Evolutionary conservation across 2,113 vertebrate species (phyloP), one percentile per base, ranked within the genome.

Genomic region (Archilochus colubris): DNA sequence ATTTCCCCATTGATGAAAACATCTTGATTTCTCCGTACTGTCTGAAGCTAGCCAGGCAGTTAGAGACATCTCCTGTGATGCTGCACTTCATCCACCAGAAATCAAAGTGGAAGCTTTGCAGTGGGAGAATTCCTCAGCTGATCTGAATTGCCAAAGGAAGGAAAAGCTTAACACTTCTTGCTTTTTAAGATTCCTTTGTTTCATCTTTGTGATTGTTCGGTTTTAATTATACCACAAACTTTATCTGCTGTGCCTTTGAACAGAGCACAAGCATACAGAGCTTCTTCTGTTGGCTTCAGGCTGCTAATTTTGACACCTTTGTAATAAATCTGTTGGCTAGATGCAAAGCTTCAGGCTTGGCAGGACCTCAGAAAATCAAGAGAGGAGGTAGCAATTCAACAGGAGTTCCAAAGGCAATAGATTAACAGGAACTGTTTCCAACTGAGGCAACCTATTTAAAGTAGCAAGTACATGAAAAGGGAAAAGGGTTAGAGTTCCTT

Each of bases 251-350:
- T 85, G 91, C 61, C 86, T 95, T 96, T 95, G 89, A 93, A 89
- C 30, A 82, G 91, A 92, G 89, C 82, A 81, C 76, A 95, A 63
- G 54, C 86, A 63, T 51, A 33, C 18, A 89, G 58, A 79, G 67
- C 13, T 70, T 66, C 43, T 82, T 92, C 67, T 76, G 17, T 81
- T 96, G 68, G 85, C 94, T 89, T 83, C 46, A 86, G 93, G 83
- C 88, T 96, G 94, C 81, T 94, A 91, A 78, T 95, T 96, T 91
- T 97, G 96, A 97, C 97, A 97, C 87, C 94, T 95, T 91, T 96
- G 61, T 97, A 95, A 88, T 97, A 96, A 93, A 97, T 96, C 86
- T 97, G 54, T 96, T 97, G 82, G 86, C 81, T 93, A 91, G 64
- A 92, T 89, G 94, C 93, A 94, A 97, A 96, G 43, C 31, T 82